Evolutionary conservation across 37 sponge, comb jelly and placozoan species (phyloP), one percentile per base, ranked within the genome.

Genomic region (Bolinopsis microptera): DNA sequence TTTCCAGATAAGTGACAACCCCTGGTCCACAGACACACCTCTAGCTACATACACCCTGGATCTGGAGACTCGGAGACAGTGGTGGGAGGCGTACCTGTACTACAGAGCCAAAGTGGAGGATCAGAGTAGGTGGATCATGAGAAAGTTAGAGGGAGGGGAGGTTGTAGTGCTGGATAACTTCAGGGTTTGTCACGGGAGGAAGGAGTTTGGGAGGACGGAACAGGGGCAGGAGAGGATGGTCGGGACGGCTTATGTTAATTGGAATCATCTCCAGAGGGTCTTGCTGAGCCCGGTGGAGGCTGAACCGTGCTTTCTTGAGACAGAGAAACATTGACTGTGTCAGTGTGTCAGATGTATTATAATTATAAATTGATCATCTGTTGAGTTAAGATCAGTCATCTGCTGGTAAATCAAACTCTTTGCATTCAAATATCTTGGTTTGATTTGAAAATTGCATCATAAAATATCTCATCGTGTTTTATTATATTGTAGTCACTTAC

Each of bases 61-160:
- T 30, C n/a, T 70, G 26, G 74, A 70, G 18, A 70, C 74, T 2
- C 18, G 74, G 27, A 30, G 3, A 70, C 28, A 25, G 3, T 70
- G 74, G 74, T 70, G 74, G 74, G 74, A 70, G 18, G 74, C 74
- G 27, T 70, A 70, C 74, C 74, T 70, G 28, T 70, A 70, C 74
- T 70, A 25, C 74, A 3, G 74, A 18, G 5, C 74, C 74, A 70
- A 70, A 30, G 27, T 70, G 74, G 74, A 70, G 74, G 74, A 70
- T 30, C 8, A 30, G n/a, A 23, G 23, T 30, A 70, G 74, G 74
- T 70, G 74, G 74, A 70, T 70, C 74, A 24, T 70, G 74, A 70
- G 74, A 30, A 70, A 70, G 27, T 18, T 70, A 30, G 74, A 24
- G 27, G 74, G 28, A 2, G 74, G 74, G 18, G 74, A 70, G 74